Evolutionary conservation across 2,797 vertebrate species (phyloP).

Genomic region (Distichodus sexfasciatus): DNA sequence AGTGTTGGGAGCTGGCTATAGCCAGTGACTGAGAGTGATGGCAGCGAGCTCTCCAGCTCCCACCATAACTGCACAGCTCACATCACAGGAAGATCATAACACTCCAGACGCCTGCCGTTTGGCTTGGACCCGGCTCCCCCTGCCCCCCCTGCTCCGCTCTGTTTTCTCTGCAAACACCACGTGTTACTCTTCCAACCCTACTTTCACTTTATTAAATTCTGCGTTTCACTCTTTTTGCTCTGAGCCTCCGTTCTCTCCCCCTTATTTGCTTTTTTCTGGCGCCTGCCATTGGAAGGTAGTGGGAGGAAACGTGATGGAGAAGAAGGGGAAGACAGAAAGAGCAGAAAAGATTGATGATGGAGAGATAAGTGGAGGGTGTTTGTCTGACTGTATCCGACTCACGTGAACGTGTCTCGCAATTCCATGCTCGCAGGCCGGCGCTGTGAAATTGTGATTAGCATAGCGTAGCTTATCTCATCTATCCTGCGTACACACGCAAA

Average conservation of each 20-base stretch:
- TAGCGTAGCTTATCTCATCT: not conserved
- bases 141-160: slow-evolving; percentile 50
- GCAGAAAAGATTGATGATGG: not conserved
- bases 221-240: slow-evolving; percentile 27
- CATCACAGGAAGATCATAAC: slow-evolving; percentile 61
- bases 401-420: not conserved
- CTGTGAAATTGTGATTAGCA: not conserved
- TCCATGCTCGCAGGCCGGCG: not conserved
- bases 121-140: slow-evolving; percentile 38
- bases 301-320: slow-evolving; percentile 12
- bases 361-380: slow-evolving; percentile 3
- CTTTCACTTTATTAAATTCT: slow-evolving; percentile 60
- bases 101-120: slow-evolving; percentile 50
- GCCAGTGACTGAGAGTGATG: slow-evolving; percentile 30
- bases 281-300: not conserved
- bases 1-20: slow-evolving; percentile 5
- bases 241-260: slow-evolving; percentile 23
- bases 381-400: not conserved
- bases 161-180: slow-evolving; percentile 66
- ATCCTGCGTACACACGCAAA: not conserved
- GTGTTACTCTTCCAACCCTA: slow-evolving; percentile 42
- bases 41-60: slow-evolving; percentile 36
- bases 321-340: slow-evolving; percentile 8
- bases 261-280: too few species aligned
- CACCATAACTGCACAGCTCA: slow-evolving; percentile 48